Conservation (phyloP, 2,113 vertebrate genomes). For the Steatornis caripensis region DNA sequence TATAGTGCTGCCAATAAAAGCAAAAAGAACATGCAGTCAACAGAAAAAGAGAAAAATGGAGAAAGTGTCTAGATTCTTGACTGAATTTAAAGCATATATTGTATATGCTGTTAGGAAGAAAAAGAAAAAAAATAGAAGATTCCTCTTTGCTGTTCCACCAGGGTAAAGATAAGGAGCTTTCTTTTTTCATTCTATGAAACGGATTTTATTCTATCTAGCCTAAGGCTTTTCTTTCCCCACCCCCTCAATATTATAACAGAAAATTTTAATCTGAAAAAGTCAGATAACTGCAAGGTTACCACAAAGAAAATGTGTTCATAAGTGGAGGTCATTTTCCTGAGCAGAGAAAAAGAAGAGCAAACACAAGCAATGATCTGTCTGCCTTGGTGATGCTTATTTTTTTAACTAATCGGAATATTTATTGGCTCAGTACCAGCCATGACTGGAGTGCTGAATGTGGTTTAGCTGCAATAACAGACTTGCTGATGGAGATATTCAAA, state of each 20-base stretch:
- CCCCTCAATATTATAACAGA: neutral
- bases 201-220: neutral
- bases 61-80: neutral
- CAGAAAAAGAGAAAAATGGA: neutral
- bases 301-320: neutral
- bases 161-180: neutral
- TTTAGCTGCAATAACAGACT: neutral
- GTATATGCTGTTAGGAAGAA: neutral
- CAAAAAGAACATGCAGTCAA: neutral
- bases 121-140: neutral
- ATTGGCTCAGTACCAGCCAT: neutral
- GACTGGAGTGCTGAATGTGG: neutral
- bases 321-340: neutral
- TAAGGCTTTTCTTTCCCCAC: neutral
- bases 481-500: neutral
- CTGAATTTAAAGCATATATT: neutral
- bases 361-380: neutral
- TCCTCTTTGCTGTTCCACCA: neutral
- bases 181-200: neutral
- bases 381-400: neutral
- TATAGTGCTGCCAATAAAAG: neutral
- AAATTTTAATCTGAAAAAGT: neutral
- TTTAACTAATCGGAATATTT: neutral
- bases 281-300: neutral
- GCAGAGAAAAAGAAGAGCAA: rapidly evolving